Evolutionary conservation across 53 echinoderm and acorn worm genomes (phyloP), one percentile per base, ranked within the genome.

Genomic region (Actinopyga echinites): DNA sequence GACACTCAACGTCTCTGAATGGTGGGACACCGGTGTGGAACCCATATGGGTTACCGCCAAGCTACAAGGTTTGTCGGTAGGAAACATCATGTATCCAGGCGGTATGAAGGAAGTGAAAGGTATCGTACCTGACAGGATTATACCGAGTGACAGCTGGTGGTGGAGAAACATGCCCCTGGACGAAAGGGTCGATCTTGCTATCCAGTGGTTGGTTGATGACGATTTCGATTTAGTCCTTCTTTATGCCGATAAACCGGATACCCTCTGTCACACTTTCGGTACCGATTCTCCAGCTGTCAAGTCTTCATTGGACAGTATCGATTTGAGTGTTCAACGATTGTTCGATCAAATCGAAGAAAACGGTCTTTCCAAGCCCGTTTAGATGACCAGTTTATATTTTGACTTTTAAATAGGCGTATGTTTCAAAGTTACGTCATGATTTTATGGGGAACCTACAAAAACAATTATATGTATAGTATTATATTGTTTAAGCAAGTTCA

Each of bases 31-130:
- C 33, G 85, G 85, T 25, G 90, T 66, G 23, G 93, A 93, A 68
- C 93, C 93, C 34, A 87, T 93, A 22, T 93, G 93, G 93, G 93
- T 93, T 10, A 90, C 90, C 29, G 93, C 93, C 2, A 90, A 85
- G 30, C 85, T 82, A 21, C 84, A 93, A 24, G 93, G 93, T 62
- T 60, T 86, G 7, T 85, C 82, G 32, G 88, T 87, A 6, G 93
- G 93, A 3, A 90, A 85, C 23, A 85, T 93, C 38, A 88, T 83
- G 86, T 93, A 93, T 57, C 93, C 93, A 1, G 93, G 93, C 20
- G 88, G 88, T 22, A 93, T 87, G 74, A 90, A 87, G 25, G 85
- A 69, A 23, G 91, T 93, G 28, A 84, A 88, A 44, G 88, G 93
- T 6, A 59, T 91, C 42, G 40, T 74, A 23, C 90, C 93, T 65